Evolutionary conservation across 2,113 vertebrate species (phyloP).

Genomic region (Pseudopodoces humilis): DNA sequence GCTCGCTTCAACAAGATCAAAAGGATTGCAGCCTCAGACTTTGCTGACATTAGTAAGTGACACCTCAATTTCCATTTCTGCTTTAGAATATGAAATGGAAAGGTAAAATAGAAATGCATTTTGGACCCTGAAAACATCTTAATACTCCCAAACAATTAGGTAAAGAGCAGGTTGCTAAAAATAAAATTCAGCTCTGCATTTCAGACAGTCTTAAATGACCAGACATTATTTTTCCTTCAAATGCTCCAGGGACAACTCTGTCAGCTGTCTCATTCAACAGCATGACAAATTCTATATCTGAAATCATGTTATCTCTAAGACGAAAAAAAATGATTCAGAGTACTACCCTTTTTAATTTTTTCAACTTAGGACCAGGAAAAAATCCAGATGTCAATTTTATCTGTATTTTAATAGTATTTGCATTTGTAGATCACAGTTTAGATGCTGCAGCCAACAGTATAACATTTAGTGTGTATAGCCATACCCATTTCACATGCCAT

Average conservation of each 20-base stretch:
- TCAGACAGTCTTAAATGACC: neutral
- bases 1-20: constrained; percentile 96
- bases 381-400: neutral
- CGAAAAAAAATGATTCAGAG: neutral
- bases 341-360: neutral
- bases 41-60: constrained; percentile 88
- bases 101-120: neutral
- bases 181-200: neutral
- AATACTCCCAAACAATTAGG: neutral
- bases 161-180: neutral
- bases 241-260: neutral
- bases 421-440: neutral
- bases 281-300: neutral
- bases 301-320: neutral
- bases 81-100: neutral
- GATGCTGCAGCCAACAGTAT: neutral
- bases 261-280: neutral
- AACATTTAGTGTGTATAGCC: neutral
- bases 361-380: neutral
- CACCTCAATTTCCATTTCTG: neutral
- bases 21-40: constrained; percentile 87
- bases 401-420: neutral
- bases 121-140: neutral
- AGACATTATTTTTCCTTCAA: neutral
- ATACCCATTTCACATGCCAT: neutral